Percentiles rank a stretch among this genome's conserved stretches.
Evolutionary conservation across 2,113 vertebrate species (phyloP).

Genomic region (Fregata magnificens): DNA sequence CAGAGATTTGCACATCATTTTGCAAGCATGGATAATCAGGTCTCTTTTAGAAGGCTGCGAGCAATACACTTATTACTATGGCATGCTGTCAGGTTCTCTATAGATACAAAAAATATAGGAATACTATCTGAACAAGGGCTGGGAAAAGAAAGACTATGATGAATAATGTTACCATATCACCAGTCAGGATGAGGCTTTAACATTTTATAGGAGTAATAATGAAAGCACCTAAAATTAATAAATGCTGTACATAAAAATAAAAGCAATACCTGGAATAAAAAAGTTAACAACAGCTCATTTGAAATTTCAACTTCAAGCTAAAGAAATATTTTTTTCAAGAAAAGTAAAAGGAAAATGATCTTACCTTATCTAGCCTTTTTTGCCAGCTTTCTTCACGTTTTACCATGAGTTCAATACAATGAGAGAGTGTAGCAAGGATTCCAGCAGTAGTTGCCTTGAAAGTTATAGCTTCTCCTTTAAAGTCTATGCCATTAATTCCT

Average conservation of each 20-base stretch:
- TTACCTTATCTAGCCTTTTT: slow-evolving; percentile 92
- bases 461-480: slow-evolving; percentile 98
- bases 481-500: slow-evolving; percentile 94
- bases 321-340: not conserved
- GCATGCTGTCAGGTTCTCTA: not conserved
- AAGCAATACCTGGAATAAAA: not conserved
- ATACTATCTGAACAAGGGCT: not conserved
- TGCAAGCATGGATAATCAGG: not conserved
- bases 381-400: slow-evolving; percentile 94
- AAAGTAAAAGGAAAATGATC: not conserved
- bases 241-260: not conserved
- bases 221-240: not conserved
- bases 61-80: not conserved
- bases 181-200: not conserved
- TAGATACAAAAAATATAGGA: not conserved
- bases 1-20: not conserved
- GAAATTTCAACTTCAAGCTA: not conserved
- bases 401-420: slow-evolving; percentile 97
- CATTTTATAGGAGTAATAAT: not conserved
- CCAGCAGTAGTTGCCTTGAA: slow-evolving; percentile 98
- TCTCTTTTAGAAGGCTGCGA: not conserved
- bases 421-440: slow-evolving; percentile 93
- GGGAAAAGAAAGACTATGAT: not conserved
- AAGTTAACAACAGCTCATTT: not conserved
- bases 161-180: not conserved